Evolutionary conservation across 1,140 invertebrate species (phyloP), one percentile per base, ranked within the genome.

Genomic region (Tenebrio molitor): DNA sequence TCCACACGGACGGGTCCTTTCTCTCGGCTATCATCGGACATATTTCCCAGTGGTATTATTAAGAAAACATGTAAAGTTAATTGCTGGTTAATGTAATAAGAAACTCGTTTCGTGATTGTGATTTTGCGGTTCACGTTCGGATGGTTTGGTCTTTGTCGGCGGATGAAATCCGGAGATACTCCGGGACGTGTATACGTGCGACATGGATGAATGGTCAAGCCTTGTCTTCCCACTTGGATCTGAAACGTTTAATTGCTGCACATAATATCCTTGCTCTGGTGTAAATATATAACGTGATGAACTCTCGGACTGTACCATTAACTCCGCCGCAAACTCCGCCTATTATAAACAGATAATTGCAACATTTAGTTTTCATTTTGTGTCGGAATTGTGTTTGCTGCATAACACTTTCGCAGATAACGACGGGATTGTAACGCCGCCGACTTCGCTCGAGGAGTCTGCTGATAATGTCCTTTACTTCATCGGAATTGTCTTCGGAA

Each of bases 1-100:
- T 25, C 5, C 12, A 53, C 16, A 15, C n/a, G 7, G 8, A 21
- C 7, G n/a, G 29, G 50, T 29, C 14, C 23, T 29, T 29, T 29
- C 23, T n/a, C 50, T 58, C 50, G 1, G 50, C 23, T 58, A 58
- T 58, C 50, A 29, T 29, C 50, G 46, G 19, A 23, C 50, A 58
- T 58, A 58, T 58, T 58, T 58, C 19, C 21, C 50, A 4, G 50
- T 12, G 50, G 21, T 58, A 58, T 58, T 58, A 58, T 58, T 58
- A 65, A 65, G n/a, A 74, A 74, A 74, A 74, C 73, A 71, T 70
- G 73, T 74, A 74, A 74, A 74, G 50, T 71, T 74, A 74, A 74
- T 74, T 74, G 69, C 63, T 34, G 62, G 73, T 74, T 74, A 74
- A 74, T 74, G 69, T 71, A 74, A 74, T 74, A 74, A 74, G 73